phyloP scores from a whole-genome alignment of 2,888 invertebrate genomes.

The Siphlonurus alternatus region DNA sequence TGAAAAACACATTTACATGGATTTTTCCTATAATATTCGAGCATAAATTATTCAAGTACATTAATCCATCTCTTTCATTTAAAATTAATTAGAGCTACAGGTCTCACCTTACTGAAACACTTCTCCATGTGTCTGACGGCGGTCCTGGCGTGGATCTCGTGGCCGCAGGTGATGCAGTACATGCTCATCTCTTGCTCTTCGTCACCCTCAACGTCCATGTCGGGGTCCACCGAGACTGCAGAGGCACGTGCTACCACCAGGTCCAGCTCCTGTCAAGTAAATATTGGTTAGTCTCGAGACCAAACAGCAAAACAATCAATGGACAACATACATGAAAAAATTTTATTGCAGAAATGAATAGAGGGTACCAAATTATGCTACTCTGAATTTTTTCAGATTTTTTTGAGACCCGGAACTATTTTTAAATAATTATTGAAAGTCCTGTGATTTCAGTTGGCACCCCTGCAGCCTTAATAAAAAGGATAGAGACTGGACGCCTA shows the following conservation, averaged over 20 bases:
- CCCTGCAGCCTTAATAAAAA: background rate
- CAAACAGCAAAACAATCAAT: background rate
- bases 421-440: background rate
- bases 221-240: constrained; percentile 46
- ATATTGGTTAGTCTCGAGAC: background rate
- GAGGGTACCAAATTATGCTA: too few relatives aligned
- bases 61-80: too few relatives aligned
- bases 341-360: too few relatives aligned
- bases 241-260: constrained; percentile 62
- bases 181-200: constrained; percentile 56
- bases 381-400: too few relatives aligned
- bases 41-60: too few relatives aligned
- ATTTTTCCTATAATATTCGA: too few relatives aligned
- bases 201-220: constrained; percentile 41
- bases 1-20: too few relatives aligned
- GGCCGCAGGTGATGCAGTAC: constrained; percentile 94
- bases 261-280: constrained; percentile 48
- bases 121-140: constrained; percentile 96
- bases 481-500: background rate
- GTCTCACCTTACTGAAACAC: constrained; percentile 85
- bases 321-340: too few relatives aligned
- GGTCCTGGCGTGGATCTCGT: constrained; percentile 80
- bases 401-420: too few relatives aligned
- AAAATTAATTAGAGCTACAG: too few relatives aligned
- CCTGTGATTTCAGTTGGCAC: background rate